phyloP scores from a whole-genome alignment of 2,113 vertebrate species.

The Leiothrix lutea region DNA sequence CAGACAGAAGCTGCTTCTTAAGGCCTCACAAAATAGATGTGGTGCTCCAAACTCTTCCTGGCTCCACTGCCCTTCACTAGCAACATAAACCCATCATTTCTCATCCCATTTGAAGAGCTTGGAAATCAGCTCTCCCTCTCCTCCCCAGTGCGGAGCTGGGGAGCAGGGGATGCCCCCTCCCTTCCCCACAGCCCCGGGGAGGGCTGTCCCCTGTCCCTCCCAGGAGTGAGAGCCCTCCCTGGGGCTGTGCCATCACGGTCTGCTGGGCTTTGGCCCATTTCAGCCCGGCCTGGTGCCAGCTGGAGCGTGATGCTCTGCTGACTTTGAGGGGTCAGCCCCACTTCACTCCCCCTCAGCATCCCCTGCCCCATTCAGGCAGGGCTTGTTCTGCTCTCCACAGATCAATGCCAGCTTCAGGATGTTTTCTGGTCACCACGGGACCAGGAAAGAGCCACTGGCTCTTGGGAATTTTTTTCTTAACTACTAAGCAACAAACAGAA shows the following conservation, averaged over 20 bases:
- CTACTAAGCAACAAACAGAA: background rate
- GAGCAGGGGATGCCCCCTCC: background rate
- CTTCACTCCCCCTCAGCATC: rapidly evolving
- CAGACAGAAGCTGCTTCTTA: background rate
- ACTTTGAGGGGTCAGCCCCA: background rate
- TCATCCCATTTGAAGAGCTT: background rate
- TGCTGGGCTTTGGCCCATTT: constrained; percentile 12
- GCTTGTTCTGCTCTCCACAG: rapidly evolving
- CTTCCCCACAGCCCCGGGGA: background rate
- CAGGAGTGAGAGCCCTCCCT: rapidly evolving
- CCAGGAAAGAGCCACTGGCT: background rate
- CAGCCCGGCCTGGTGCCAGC: rapidly evolving
- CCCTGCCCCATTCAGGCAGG: background rate
- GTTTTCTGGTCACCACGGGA: rapidly evolving
- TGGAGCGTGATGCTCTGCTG: background rate
- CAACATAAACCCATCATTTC: rapidly evolving
- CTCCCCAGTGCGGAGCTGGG: background rate
- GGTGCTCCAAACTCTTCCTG: background rate
- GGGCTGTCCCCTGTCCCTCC: rapidly evolving
- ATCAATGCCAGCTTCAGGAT: constrained; percentile 10
- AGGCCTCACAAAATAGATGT: rapidly evolving
- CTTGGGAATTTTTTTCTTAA: background rate
- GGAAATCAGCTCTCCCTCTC: background rate
- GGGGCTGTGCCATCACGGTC: background rate
- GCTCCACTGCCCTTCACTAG: rapidly evolving